Percentiles rank a stretch among this genome's conserved stretches.
Evolutionary conservation across 2,113 vertebrate genomes (phyloP).

Genomic region (Hippocampus mohnikei): DNA sequence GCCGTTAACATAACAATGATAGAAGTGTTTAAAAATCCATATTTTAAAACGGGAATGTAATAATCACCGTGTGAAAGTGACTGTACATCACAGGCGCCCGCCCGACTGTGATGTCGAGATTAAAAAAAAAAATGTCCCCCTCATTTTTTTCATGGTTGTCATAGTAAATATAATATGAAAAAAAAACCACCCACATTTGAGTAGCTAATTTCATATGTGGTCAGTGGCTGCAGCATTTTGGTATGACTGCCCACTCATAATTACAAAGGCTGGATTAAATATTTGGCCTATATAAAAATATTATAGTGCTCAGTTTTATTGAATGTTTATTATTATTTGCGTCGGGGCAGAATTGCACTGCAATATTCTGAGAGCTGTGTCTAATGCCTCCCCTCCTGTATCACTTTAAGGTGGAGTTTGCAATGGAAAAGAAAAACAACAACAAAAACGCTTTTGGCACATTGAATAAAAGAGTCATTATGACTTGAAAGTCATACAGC

Average conservation of each 20-base stretch:
- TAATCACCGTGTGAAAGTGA: constrained; percentile 32
- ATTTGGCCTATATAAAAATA: neutral
- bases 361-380: neutral
- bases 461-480: neutral
- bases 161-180: neutral
- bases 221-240: neutral
- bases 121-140: neutral
- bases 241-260: neutral
- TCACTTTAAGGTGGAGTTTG: neutral
- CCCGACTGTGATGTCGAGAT: neutral
- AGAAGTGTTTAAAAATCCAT: constrained; percentile 43
- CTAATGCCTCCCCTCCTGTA: neutral
- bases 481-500: no score
- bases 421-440: no score
- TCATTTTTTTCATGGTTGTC: neutral
- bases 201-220: neutral
- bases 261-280: neutral
- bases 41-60: constrained; percentile 40
- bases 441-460: no score
- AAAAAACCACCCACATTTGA: neutral
- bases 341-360: no score
- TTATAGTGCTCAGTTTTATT: neutral
- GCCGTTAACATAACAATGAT: constrained; percentile 64
- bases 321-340: neutral
- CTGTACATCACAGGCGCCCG: neutral